These are phyloP conservation scores for Decapterus maruadsi DNA, from an alignment of 2,797 vertebrate species.

Conservation along the genomic window DNA sequence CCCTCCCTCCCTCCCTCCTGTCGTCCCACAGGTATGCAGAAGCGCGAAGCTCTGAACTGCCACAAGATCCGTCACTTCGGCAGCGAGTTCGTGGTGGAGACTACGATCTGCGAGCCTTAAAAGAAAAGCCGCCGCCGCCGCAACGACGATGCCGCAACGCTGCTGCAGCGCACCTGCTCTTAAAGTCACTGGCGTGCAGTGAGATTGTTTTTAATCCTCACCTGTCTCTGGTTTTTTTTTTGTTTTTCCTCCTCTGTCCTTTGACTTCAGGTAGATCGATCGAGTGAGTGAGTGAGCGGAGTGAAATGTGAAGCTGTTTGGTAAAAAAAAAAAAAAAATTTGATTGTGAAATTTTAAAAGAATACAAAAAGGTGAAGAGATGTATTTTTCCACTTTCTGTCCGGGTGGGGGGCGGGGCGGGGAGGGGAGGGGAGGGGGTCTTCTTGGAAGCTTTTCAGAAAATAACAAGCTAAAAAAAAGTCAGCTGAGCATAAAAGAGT, in stretches of 20 bases:
- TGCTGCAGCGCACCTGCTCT: constrained; percentile 20
- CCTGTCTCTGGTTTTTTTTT: constrained; percentile 36
- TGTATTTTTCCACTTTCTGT: constrained; percentile 61
- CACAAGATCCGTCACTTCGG: constrained; percentile 94
- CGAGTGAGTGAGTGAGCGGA: constrained; percentile 52
- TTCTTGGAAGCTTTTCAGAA: constrained; percentile 36
- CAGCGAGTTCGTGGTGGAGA: constrained; percentile 92
- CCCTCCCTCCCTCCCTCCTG: too few relatives aligned
- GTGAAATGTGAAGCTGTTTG: constrained; percentile 68
- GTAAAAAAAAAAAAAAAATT: constrained; percentile 6
- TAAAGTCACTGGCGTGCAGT: constrained; percentile 76
- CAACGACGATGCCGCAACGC: not conserved
- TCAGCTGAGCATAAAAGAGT: constrained; percentile 37
- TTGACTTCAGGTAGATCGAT: constrained; percentile 60
- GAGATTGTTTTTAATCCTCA: constrained; percentile 72
- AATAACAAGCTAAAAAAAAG: constrained; percentile 30
- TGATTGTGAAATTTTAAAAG: constrained; percentile 29
- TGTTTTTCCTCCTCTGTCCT: constrained; percentile 56
- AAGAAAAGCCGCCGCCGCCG: constrained; percentile 18
- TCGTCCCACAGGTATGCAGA: constrained; percentile 91
- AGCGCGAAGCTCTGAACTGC: constrained; percentile 91
- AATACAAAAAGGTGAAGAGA: constrained; percentile 17
- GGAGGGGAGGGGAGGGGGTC: constrained; percentile 1
- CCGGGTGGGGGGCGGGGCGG: constrained; percentile 11
- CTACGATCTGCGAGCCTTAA: constrained; percentile 91